Conservation (phyloP, 1,140 invertebrate genomes). For the Zaprionus capensis region DNA sequence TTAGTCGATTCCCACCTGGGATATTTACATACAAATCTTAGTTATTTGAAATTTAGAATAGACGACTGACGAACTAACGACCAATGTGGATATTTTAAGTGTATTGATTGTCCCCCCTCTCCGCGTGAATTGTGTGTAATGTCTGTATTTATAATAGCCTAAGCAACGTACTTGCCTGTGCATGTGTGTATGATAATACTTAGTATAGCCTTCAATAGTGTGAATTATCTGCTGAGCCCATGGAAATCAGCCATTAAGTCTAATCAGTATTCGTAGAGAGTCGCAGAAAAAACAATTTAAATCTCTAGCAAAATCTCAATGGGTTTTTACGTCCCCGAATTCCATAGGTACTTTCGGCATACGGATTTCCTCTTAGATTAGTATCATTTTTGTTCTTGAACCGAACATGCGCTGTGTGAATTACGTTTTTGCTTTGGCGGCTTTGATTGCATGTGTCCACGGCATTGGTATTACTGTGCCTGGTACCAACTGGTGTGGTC, state of each 20-base stretch:
- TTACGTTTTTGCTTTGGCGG: constrained; percentile 10
- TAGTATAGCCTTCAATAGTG: constrained; percentile 22
- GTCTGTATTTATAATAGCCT: constrained; percentile 11
- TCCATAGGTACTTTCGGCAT: background rate
- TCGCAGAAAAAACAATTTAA: constrained; percentile 21
- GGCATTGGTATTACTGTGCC: constrained; percentile 61
- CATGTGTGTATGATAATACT: constrained; percentile 32
- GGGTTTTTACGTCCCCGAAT: background rate
- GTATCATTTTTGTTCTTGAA: constrained; percentile 34
- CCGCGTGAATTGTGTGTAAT: constrained; percentile 12
- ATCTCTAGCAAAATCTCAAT: constrained; percentile 3
- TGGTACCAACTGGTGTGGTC: constrained; percentile 89
- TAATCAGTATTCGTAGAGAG: constrained; percentile 40
- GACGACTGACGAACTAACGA: constrained; percentile 34
- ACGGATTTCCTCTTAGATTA: constrained; percentile 31
- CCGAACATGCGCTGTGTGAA: constrained; percentile 33
- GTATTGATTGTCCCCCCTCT: constrained; percentile 17
- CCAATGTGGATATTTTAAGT: constrained; percentile 27
- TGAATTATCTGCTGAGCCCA: constrained; percentile 4
- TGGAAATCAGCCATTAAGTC: constrained; percentile 14
- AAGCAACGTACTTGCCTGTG: constrained; percentile 2
- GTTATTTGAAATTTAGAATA: constrained; percentile 20
- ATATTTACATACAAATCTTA: constrained; percentile 4
- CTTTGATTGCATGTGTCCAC: constrained; percentile 18
- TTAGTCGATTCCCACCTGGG: constrained; percentile 30